phyloP scores from a whole-genome alignment of 2,113 vertebrate species.

The Equus quagga region DNA sequence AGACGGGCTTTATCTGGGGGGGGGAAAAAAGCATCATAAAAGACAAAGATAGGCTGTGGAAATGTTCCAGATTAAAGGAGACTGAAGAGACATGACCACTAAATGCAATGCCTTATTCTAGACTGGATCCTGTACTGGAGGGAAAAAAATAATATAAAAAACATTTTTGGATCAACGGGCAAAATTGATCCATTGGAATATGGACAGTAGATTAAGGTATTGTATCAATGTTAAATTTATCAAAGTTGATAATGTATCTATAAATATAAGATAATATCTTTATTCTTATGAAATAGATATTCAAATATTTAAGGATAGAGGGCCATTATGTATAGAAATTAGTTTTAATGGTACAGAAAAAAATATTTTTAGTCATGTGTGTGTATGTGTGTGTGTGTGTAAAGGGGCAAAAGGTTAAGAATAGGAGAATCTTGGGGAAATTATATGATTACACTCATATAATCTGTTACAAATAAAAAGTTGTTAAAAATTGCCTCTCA shows the following conservation, averaged over 20 bases:
- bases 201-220: neutral
- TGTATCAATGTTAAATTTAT: neutral
- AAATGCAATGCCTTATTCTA: neutral
- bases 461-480: neutral
- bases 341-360: neutral
- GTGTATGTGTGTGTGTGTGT: neutral
- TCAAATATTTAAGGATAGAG: neutral
- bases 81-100: neutral
- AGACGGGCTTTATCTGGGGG: neutral
- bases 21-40: neutral
- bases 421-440: neutral
- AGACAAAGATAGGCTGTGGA: neutral
- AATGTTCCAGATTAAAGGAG: conserved; percentile 10
- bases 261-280: neutral
- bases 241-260: neutral
- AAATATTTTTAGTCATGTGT: neutral
- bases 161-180: neutral
- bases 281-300: neutral
- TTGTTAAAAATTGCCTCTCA: neutral
- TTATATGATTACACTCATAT: neutral
- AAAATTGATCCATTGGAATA: neutral
- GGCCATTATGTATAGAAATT: neutral
- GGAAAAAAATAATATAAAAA: neutral
- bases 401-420: neutral
- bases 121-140: neutral